Evolutionary conservation across 2,113 vertebrate genomes (phyloP), one percentile per base, ranked within the genome.

Genomic region (Rostratula benghalensis): DNA sequence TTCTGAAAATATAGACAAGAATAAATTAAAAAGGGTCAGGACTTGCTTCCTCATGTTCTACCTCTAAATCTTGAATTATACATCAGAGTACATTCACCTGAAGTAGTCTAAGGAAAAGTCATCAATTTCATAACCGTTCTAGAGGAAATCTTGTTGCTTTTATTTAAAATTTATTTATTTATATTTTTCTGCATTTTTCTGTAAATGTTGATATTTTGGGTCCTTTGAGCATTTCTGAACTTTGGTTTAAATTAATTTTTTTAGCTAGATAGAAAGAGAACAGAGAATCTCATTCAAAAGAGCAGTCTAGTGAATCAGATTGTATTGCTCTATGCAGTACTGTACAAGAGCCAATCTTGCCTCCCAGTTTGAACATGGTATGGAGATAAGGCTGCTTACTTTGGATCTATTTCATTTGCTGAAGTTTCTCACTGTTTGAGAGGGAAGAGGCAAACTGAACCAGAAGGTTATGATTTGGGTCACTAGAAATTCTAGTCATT

Each of bases 1-100:
- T 94, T 94, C 83, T 39, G 46, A 85, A 96, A 96, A 95, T 39
- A 45, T 2, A 61, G 53, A 90, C 95, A 75, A 91, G 33, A 31
- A 54, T 83, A 48, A 65, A 57, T 70, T 75, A 39, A 27, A 54
- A 64, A 53, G n/a, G 11, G 19, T 60, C 11, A n/a, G 57, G 50
- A 79, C 61, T 31, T 57, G n/a, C 28, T 67, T 87, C 23, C 10
- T 87, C 20, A 23, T 30, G 19, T 71, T 67, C 45, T 69, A 13
- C 10, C 35, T 48, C 39, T 64, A 60, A 79, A 33, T 69, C 22
- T 45, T 45, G 53, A 82, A 28, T 57, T 25, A 21, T 53, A 16
- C 8, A 7, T 71, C 6, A 35, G 48, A 68, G 39, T 63, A 37
- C 17, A 16, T 80, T 85, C 30, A 80, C 41, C 24, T 57, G 51